phyloP scores from a whole-genome alignment of 2,797 vertebrate genomes.

The Siniperca scherzeri region DNA sequence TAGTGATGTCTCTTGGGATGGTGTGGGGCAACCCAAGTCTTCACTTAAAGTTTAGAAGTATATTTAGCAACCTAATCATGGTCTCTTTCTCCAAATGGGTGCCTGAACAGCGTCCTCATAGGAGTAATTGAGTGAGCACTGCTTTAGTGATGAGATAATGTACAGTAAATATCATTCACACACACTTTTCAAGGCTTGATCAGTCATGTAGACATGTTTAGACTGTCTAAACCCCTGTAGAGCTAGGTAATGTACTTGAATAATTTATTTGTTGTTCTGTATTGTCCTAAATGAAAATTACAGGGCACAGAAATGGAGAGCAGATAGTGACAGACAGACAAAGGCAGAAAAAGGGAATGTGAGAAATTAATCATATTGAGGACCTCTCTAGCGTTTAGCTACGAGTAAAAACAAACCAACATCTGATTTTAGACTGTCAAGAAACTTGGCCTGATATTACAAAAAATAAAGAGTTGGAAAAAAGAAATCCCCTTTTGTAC shows the following conservation, averaged over 20 bases:
- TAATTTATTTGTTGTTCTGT: constrained; percentile 28
- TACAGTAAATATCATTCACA: neutral
- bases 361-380: neutral
- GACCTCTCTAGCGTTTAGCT: neutral
- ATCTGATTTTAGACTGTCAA: neutral
- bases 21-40: neutral
- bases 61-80: constrained; percentile 17
- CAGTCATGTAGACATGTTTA: neutral
- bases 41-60: constrained; percentile 20
- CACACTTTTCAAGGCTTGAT: neutral
- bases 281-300: neutral
- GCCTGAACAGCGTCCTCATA: neutral
- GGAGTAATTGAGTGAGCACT: constrained; percentile 25
- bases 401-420: neutral
- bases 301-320: neutral
- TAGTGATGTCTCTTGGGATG: neutral
- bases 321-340: neutral
- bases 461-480: neutral
- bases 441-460: neutral
- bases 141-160: constrained; percentile 24
- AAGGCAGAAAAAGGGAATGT: neutral
- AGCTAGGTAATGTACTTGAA: constrained; percentile 26
- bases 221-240: neutral
- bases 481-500: accelerated
- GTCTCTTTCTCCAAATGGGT: constrained; percentile 6